A percentile compares a stretch with the other conserved stretches of the same genome.
Conservation (phyloP, 2,797 vertebrate genomes). For the Coccyzus lansbergi region DNA sequence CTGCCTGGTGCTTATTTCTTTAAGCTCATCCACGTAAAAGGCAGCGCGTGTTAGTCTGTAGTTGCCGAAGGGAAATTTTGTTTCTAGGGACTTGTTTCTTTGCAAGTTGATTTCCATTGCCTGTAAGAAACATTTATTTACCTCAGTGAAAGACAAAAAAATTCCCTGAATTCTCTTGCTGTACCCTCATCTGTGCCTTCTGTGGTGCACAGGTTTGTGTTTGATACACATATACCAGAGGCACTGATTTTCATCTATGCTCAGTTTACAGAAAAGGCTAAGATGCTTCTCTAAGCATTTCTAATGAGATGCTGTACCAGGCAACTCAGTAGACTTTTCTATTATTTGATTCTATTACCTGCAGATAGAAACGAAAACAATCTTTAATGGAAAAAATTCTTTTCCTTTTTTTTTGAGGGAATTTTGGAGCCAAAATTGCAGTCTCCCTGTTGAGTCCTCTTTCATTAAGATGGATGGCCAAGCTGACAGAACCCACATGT, state of each 20-base stretch:
- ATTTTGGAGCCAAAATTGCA: background rate
- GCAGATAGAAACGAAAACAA: background rate
- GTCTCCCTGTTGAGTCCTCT: background rate
- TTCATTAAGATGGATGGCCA: accelerated
- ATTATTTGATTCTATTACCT: background rate
- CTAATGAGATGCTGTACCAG: background rate
- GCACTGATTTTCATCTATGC: background rate
- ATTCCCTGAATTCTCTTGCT: background rate
- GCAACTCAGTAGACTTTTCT: background rate
- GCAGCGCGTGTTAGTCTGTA: background rate
- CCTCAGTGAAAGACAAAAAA: background rate
- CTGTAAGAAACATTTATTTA: background rate
- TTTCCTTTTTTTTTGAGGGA: accelerated
- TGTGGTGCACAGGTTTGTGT: background rate
- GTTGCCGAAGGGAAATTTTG: background rate
- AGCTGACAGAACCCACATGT: background rate
- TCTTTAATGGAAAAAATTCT: background rate
- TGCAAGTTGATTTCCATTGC: background rate
- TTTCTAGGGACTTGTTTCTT: slow-evolving; percentile 24
- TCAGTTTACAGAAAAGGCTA: background rate
- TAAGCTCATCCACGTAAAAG: background rate
- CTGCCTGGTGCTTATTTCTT: background rate
- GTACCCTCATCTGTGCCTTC: accelerated
- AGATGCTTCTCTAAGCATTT: background rate
- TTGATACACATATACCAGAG: background rate